Base-by-base conservation (phyloP, 2,797 vertebrate genomes). In the Tapera naevia region DNA sequence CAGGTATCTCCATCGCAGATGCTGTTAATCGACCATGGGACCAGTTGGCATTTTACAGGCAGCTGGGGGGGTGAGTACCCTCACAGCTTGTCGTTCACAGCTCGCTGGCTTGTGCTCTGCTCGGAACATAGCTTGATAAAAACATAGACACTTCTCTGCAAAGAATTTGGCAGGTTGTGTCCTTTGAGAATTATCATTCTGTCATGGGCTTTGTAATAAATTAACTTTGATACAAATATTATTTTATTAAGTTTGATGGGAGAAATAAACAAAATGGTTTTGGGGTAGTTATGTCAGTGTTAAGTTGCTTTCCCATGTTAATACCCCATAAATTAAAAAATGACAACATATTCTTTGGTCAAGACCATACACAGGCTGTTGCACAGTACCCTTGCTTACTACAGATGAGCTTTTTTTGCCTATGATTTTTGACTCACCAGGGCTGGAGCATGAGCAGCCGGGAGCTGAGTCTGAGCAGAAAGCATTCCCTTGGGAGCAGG, bases 21-120 rank as follows among this genome's bases (percentile, higher is more conserved):
- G 2, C 8, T 1, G 32, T 28, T 60, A 22, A 48, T 32, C 0
- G 0, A 9, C 45, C 22, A 10, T 0, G 0, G 83, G 30, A 62
- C 27, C 57, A 37, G 53, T 3, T 66, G 83, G 54, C 11, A 27
- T 43, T 48, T 30, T 27, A 8, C 41, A 48, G 54, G 37, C 64
- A 67, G 62, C 53, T 4, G 7, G 23, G 32, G 32, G 56, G 27
- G 24, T 9, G 56, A 35, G 51, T 14, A 16, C 25, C 48, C 39
- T 58, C 25, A 9, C 69, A 56, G 46, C 33, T 53, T 27, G 6
- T 30, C 4, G 4, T 9, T 32, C 45, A 17, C 18, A 48, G 62
- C 54, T 71, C 1, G 0, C 53, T 58, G 16, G 10, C 39, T 72
- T 17, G 33, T 18, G 48, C 70, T 56, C 1, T 8, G 64, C 53